Conservation (phyloP, 2,888 invertebrate species). For the Liodrosophila aerea region DNA sequence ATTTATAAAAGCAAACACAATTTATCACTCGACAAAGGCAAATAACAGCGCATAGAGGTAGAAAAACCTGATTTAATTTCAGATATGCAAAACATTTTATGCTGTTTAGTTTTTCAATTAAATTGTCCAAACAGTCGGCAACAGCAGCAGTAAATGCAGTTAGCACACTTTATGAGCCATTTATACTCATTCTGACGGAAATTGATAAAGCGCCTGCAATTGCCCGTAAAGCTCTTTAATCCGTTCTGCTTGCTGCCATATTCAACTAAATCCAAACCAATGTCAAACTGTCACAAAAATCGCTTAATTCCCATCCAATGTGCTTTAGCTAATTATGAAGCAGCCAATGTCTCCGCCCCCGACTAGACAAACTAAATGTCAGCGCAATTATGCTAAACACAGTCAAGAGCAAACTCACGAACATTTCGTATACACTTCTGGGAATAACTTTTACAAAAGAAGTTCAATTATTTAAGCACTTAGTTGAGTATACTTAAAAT, state of each 20-base stretch:
- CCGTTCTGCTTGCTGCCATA: constrained; percentile 15
- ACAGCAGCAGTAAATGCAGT: constrained; percentile 1
- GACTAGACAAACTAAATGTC: constrained; percentile 17
- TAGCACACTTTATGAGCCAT: constrained; percentile 6
- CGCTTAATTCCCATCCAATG: constrained; percentile 53
- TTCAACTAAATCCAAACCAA: constrained; percentile 28
- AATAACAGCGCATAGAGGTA: not conserved
- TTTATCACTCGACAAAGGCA: not conserved
- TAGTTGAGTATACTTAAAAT: no score
- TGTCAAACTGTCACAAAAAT: constrained; percentile 54
- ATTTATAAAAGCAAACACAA: constrained; percentile 6
- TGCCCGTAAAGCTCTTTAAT: constrained; percentile 44
- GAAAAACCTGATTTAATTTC: constrained; percentile 57
- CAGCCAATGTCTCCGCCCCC: constrained; percentile 15
- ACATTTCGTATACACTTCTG: constrained; percentile 2
- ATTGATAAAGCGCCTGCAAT: constrained; percentile 36
- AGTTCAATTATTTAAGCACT: no score
- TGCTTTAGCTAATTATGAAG: constrained; percentile 52
- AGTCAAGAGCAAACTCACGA: not conserved
- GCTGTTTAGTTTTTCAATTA: constrained; percentile 49
- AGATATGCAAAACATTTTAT: constrained; percentile 43
- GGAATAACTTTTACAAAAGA: not conserved
- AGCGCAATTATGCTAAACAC: constrained; percentile 23
- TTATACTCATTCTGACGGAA: constrained; percentile 8
- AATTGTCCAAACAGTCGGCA: constrained; percentile 23